Base-by-base conservation (phyloP, 2,797 vertebrate species). In the Lutjanus argentimaculatus region DNA sequence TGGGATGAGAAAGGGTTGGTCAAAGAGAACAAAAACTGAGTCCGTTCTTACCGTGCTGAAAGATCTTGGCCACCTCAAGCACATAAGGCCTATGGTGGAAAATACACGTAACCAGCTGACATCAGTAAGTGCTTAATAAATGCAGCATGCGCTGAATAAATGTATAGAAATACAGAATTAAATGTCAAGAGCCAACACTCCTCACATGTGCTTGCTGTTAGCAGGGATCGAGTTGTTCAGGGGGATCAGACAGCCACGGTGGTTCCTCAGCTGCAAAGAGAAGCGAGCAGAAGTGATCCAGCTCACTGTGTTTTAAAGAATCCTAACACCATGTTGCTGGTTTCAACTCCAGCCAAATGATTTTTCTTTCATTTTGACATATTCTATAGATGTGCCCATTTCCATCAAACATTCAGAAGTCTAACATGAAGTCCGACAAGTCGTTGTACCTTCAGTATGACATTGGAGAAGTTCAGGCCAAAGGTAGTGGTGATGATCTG, bases 41-140 rank as follows among this genome's bases (percentile, higher is more conserved):
- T 65, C 17, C 10, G 15, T 21, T 85, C 89, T 86, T 93, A 96
- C 96, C 95, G 78, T 96, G 93, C 72, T 96, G 95, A 77, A 95
- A 96, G 75, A 91, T 75, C 82, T 83, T 94, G 69, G 88, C 79
- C 40, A 96, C 95, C 72, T 96, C 96, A 17, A 96, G 91, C 59
- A 95, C 79, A 72, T 95, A 91, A 3, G 96, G 95, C 89, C 96
- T 96, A 85, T 66, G 58, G 16, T 67, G 13, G 73, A 80, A 80
- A 73, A 74, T 4, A 58, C 6, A 76, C 19, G 0, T 15, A 9
- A 70, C 21, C 30, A 77, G 19, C 40, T 48, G 13, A 22, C 2
- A 63, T 68, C 15, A 25, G 3, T 25, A 19, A 51, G 36, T 51
- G 15, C 15, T 79, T 68, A 7, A 64, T 49, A 66, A 46, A 53